Evolutionary conservation across 2,113 vertebrate genomes (phyloP), one percentile per base, ranked within the genome.

Genomic region (Progne subis): DNA sequence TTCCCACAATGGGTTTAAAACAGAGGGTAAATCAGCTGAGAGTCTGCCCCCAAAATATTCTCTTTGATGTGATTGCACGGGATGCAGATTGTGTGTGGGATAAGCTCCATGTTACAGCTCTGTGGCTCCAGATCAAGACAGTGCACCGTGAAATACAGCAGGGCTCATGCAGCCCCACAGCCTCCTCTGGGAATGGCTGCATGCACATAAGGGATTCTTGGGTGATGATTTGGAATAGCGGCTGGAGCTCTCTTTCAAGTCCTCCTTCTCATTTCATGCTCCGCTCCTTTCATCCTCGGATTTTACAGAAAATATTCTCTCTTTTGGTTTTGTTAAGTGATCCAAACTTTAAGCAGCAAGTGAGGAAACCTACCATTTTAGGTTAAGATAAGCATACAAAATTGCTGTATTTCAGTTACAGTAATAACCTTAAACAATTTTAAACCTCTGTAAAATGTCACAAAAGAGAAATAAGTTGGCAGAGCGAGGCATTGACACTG

Each of bases 211-310:
- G 90, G 71, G 56, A 81, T 81, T 92, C 82, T 92, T 14, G 47
- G 76, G 63, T 72, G 96, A 80, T 64, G 95, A 53, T 53, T 94
- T 0, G 39, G 64, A 94, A 71, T 60, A 83, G 80, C 41, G 65
- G 82, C 75, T 96, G 85, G 60, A 96, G 93, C 11, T 92, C 60
- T 69, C 95, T 96, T 96, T 97, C 92, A 96, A 96, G 90, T 92
- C 83, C 86, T 93, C 82, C 88, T 88, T 79, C 86, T 79, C 94
- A 93, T 96, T 96, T 96, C 94, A 95, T 96, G 96, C 93, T 96
- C 92, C 69, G 44, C 64, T 96, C 95, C 94, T 97, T 96, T 96
- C 92, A 97, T 94, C 93, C 86, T 78, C 82, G 64, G 90, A 90
- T 90, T 94, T 95, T 95, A 81, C 93, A 92, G 91, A 60, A 94